phyloP scores from a whole-genome alignment of 37 sponge, comb jelly and placozoan species.

The Agelas oroides region DNA sequence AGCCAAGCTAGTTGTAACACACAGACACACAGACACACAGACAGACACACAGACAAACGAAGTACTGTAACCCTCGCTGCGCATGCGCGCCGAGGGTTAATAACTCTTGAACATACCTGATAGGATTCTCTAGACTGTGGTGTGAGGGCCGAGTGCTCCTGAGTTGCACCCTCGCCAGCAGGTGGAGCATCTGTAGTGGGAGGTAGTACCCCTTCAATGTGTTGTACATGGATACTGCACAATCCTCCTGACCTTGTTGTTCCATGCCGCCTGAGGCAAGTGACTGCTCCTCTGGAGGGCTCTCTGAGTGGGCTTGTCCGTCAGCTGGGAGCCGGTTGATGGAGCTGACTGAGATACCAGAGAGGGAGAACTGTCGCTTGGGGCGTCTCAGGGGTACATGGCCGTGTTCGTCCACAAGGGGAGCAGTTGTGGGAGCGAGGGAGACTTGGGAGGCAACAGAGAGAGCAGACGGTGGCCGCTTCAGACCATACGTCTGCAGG shows the following conservation, averaged over 20 bases:
- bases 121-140: neutral
- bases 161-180: too few relatives aligned
- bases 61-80: too few relatives aligned
- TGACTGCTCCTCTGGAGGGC: neutral
- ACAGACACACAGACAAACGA: too few relatives aligned
- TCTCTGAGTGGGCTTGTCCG: slow-evolving; percentile 63
- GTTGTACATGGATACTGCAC: too few relatives aligned
- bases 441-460: slow-evolving; percentile 63
- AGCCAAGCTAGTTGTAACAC: too few relatives aligned
- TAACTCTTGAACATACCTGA: too few relatives aligned
- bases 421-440: slow-evolving; percentile 16
- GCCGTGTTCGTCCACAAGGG: slow-evolving; percentile 72
- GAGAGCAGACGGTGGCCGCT: slow-evolving; percentile 30
- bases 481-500: slow-evolving; percentile 56
- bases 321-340: slow-evolving; percentile 66
- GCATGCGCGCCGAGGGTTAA: too few relatives aligned
- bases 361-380: slow-evolving; percentile 26
- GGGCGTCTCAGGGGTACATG: slow-evolving; percentile 62
- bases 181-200: too few relatives aligned
- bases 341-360: slow-evolving; percentile 10
- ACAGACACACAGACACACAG: too few relatives aligned
- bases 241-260: too few relatives aligned
- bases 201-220: too few relatives aligned
- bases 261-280: too few relatives aligned
- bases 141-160: neutral